Evolutionary conservation across 2,797 vertebrate species (phyloP).

Genomic region (Melopsittacus undulatus): DNA sequence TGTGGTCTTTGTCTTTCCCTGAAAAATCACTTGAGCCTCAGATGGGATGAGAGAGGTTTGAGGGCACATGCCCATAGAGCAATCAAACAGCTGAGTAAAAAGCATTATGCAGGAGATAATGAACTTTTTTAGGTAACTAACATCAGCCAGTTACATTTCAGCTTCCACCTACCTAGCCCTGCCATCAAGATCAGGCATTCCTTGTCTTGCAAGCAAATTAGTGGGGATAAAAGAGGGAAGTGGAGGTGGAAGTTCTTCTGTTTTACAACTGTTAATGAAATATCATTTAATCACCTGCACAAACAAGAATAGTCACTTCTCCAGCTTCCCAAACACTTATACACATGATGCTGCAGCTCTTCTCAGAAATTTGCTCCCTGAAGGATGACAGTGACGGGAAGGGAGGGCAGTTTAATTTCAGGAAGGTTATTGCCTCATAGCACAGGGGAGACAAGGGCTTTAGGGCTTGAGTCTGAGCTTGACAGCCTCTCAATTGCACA

Average conservation of each 20-base stretch:
- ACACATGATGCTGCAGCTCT: not conserved
- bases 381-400: not conserved
- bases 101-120: not conserved
- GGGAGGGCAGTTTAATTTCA: not conserved
- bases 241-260: not conserved
- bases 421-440: not conserved
- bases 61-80: not conserved
- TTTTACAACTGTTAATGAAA: not conserved
- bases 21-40: not conserved
- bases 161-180: not conserved
- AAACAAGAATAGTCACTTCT: not conserved
- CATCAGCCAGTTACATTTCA: not conserved
- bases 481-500: not conserved
- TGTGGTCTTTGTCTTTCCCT: not conserved
- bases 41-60: not conserved
- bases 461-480: not conserved
- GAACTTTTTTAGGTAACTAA: not conserved
- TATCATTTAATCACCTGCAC: not conserved
- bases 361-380: not conserved
- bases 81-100: not conserved
- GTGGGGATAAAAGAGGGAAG: not conserved
- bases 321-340: not conserved
- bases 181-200: not conserved
- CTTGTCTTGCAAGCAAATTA: not conserved
- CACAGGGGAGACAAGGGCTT: not conserved